Evolutionary conservation across 1,140 invertebrate species (phyloP).

Genomic region (Lepidurus apus): DNA sequence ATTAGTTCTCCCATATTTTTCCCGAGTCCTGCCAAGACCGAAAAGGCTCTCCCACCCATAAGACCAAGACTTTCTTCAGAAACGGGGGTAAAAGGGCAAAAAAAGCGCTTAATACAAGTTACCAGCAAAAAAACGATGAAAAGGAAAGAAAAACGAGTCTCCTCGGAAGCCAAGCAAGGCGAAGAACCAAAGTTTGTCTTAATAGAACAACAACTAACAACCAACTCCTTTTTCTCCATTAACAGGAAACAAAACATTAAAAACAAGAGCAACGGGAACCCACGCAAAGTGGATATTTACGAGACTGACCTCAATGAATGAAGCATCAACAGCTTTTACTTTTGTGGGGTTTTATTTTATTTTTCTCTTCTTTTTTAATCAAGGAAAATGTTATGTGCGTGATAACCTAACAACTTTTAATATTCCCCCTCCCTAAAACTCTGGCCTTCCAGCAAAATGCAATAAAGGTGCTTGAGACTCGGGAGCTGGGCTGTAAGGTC

Average conservation of each 20-base stretch:
- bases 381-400: neutral
- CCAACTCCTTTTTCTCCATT: neutral
- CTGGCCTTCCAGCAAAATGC: no score
- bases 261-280: neutral
- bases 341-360: neutral
- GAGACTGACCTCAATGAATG: neutral
- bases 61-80: neutral
- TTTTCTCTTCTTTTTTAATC: neutral
- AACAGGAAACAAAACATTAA: neutral
- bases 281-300: slow-evolving; percentile 12
- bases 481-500: no score
- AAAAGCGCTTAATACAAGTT: neutral
- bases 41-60: neutral
- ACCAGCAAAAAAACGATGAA: neutral
- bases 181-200: slow-evolving; percentile 6
- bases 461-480: no score
- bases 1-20: slow-evolving; percentile 20
- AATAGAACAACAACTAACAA: slow-evolving; percentile 16
- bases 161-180: neutral
- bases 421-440: no score
- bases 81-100: neutral
- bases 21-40: neutral
- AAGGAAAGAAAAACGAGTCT: neutral
- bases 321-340: neutral
- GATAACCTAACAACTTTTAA: no score